Conservation (phyloP, 2,797 vertebrate genomes). For the Neopelma chrysocephalum region DNA sequence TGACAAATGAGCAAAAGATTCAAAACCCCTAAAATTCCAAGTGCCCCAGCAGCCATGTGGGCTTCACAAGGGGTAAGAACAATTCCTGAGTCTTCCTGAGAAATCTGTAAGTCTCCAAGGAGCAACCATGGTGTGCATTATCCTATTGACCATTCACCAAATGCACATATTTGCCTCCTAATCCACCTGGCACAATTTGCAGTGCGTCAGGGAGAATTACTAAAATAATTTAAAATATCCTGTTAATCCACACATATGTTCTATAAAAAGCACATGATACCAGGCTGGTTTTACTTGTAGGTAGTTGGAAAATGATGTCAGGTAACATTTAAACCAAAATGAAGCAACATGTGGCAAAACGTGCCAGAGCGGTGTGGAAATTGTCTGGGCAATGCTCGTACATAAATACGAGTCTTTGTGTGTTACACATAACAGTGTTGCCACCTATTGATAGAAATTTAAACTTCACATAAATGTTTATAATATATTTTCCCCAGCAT, state of each 20-base stretch:
- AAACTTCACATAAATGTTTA: background rate
- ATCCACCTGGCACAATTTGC: background rate
- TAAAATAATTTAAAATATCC: background rate
- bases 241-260: fast-evolving
- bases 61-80: background rate
- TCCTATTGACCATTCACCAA: background rate
- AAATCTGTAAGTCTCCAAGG: background rate
- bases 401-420: fast-evolving
- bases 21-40: fast-evolving
- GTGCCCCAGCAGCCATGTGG: background rate
- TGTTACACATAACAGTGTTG: slow-evolving; percentile 39
- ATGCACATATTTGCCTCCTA: background rate
- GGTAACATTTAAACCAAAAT: background rate
- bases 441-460: slow-evolving; percentile 52
- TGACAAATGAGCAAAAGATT: background rate
- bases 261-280: background rate
- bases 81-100: background rate
- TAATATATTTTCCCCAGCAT: background rate
- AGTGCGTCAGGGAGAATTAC: background rate
- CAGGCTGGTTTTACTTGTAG: background rate
- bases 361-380: background rate
- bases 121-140: fast-evolving
- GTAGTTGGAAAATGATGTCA: background rate
- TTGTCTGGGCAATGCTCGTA: background rate
- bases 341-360: background rate